A percentile compares a stretch with the other conserved stretches of the same genome.
Evolutionary conservation across 2,113 vertebrate species (phyloP).

Genomic region (Poicephalus gulielmi): DNA sequence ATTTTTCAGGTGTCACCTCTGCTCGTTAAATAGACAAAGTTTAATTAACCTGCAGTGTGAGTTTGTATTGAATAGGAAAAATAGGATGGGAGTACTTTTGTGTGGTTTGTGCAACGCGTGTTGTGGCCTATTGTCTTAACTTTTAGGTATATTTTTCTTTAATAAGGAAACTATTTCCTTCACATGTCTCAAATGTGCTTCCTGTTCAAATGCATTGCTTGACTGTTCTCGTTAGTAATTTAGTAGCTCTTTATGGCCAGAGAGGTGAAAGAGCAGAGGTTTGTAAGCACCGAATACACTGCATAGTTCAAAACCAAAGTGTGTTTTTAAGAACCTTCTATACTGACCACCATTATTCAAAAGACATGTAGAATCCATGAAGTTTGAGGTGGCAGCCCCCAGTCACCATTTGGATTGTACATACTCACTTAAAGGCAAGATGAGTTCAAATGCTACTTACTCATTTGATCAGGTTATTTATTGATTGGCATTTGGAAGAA

Average conservation of each 20-base stretch:
- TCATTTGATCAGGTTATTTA: neutral
- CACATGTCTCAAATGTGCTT: neutral
- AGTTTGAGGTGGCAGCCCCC: neutral
- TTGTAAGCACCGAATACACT: neutral
- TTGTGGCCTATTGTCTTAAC: neutral
- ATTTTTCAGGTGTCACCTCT: neutral
- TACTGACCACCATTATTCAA: neutral
- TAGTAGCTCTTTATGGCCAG: neutral
- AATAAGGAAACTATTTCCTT: neutral
- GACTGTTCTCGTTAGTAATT: neutral
- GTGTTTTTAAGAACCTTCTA: neutral
- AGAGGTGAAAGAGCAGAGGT: neutral
- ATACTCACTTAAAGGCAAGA: neutral
- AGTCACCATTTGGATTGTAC: neutral
- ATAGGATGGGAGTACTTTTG: neutral
- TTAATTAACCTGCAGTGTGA: neutral
- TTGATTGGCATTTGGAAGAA: neutral
- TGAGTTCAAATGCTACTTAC: neutral
- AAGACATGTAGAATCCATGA: neutral
- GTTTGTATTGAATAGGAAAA: neutral
- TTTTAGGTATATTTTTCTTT: neutral
- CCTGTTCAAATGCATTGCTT: neutral
- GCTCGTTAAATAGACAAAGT: neutral
- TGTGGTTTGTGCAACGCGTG: neutral
- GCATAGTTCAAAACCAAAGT: neutral